Conservation (phyloP, 2,888 invertebrate genomes). For the Drosophila acutilabella region DNA sequence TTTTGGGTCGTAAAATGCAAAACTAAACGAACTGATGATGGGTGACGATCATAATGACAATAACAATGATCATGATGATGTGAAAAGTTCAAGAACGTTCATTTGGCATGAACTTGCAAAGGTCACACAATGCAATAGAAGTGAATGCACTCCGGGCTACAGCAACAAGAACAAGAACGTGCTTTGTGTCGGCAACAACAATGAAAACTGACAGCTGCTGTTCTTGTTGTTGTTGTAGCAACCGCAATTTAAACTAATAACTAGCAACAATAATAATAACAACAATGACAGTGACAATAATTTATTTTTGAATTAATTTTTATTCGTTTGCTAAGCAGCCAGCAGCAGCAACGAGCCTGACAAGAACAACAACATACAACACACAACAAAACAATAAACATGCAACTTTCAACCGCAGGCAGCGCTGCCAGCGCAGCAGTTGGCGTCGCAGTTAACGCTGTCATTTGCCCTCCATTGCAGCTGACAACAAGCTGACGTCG, state of each 20-base stretch:
- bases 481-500: not conserved
- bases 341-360: conserved; percentile 16
- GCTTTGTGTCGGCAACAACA: conserved; percentile 65
- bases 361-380: conserved; percentile 31
- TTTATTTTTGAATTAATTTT: conserved; percentile 80
- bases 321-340: conserved; percentile 70
- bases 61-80: conserved; percentile 14
- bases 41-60: conserved; percentile 11
- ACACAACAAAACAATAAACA: conserved; percentile 47
- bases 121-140: conserved; percentile 79
- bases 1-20: conserved; percentile 24
- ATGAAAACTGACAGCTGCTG: conserved; percentile 55
- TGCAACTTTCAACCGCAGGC: conserved; percentile 52
- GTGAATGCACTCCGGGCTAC: conserved; percentile 70
- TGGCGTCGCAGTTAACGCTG: conserved; percentile 40
- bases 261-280: conserved; percentile 57
- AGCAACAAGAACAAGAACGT: conserved; percentile 49
- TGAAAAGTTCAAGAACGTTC: conserved; percentile 75
- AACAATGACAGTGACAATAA: conserved; percentile 74
- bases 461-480: conserved; percentile 73
- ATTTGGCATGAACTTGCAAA: conserved; percentile 81
- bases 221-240: conserved; percentile 48
- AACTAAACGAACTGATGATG: conserved; percentile 31
- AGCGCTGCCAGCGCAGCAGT: conserved; percentile 6
- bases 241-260: conserved; percentile 80